phyloP scores from a whole-genome alignment of 2,888 invertebrate genomes.

The Baronia brevicornis region DNA sequence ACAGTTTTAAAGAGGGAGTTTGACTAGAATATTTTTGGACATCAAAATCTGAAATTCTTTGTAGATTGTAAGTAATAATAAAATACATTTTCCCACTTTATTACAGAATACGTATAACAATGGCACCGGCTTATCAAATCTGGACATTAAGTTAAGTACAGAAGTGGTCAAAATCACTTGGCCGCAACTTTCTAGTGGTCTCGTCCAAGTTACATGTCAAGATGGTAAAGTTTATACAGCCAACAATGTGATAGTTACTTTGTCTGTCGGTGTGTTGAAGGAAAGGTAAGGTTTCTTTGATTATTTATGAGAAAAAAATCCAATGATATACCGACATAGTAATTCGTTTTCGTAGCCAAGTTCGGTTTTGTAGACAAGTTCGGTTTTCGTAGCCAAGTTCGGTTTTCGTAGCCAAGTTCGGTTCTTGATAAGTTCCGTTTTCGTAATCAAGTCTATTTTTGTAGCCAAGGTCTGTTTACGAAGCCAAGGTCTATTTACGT shows the following conservation, averaged over 20 bases:
- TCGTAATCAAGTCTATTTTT: too few species aligned
- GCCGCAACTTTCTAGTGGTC: slow-evolving; percentile 27
- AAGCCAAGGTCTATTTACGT: too few species aligned
- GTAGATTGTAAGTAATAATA: slow-evolving; percentile 30
- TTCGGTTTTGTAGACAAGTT: too few species aligned
- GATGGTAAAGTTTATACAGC: slow-evolving; percentile 72
- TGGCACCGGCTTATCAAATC: slow-evolving; percentile 39
- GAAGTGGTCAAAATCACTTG: slow-evolving; percentile 43
- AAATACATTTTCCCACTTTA: slow-evolving; percentile 1
- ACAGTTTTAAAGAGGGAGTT: too few species aligned
- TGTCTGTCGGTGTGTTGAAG: slow-evolving; percentile 82
- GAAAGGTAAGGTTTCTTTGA: slow-evolving; percentile 38
- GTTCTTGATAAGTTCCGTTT: too few species aligned
- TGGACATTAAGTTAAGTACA: slow-evolving; percentile 40
- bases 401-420: too few species aligned
- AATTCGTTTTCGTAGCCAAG: too few species aligned
- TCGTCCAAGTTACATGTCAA: slow-evolving; percentile 55
- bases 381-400: too few species aligned
- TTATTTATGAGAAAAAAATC: background rate
- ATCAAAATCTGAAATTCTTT: slow-evolving; percentile 44
- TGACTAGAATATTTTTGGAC: too few species aligned
- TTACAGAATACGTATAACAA: slow-evolving; percentile 51
- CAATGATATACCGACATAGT: too few species aligned
- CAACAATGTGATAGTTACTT: slow-evolving; percentile 80
- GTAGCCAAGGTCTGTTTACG: too few species aligned